Conservation (phyloP, 1,140 invertebrate genomes). For the Ceratoteleas bidentatus region DNA sequence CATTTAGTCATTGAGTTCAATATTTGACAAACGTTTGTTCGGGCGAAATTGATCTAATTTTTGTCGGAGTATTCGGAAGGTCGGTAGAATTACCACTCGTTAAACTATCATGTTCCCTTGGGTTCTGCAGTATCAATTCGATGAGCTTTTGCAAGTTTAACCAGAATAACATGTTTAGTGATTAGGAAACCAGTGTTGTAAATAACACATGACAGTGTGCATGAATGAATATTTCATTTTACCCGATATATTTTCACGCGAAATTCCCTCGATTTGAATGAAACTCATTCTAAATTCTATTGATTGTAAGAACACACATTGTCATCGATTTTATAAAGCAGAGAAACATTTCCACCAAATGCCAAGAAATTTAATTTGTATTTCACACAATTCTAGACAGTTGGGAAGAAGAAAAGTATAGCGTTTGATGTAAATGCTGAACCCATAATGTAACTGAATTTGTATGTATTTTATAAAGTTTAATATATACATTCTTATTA, state of each 20-base stretch:
- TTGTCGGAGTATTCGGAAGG: constrained; percentile 2
- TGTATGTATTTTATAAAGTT: too few species aligned
- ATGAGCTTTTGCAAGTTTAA: constrained; percentile 7
- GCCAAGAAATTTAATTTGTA: too few species aligned
- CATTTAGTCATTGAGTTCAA: not conserved
- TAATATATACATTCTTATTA: too few species aligned
- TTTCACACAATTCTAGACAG: too few species aligned
- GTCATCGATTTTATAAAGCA: not conserved
- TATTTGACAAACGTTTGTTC: constrained; percentile 19
- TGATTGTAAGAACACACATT: not conserved
- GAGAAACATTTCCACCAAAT: too few species aligned
- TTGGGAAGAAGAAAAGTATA: too few species aligned
- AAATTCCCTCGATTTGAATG: not conserved
- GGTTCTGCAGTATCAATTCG: constrained; percentile 3
- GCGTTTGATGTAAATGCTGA: too few species aligned
- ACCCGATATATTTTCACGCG: not conserved
- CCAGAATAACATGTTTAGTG: constrained; percentile 8
- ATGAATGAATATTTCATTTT: not conserved
- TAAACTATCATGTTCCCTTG: constrained; percentile 17
- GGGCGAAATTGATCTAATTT: constrained; percentile 19
- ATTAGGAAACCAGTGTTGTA: not conserved
- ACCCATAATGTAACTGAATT: too few species aligned
- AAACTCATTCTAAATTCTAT: not conserved
- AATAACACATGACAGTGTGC: not conserved
- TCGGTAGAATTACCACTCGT: constrained; percentile 19